These are phyloP conservation scores for Ahaetulla prasina DNA, from an alignment of 2,113 vertebrate genomes.

Conservation along the genomic window DNA sequence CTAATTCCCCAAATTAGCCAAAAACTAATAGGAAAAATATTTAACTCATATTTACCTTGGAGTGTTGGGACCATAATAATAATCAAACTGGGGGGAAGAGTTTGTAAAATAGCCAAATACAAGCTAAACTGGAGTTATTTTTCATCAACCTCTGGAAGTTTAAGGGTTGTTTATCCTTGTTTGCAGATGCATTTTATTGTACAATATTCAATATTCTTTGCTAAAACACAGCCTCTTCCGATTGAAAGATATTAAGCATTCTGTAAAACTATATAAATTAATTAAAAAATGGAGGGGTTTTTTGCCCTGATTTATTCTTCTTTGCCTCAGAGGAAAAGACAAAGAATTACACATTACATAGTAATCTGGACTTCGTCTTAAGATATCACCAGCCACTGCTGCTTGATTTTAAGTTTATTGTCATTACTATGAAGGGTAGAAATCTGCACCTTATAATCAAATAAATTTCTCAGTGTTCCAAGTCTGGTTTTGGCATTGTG, in stretches of 20 bases:
- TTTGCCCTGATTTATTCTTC: background rate
- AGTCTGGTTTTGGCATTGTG: background rate
- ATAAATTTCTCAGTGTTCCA: background rate
- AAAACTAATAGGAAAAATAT: background rate
- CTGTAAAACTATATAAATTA: background rate
- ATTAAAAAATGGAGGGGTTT: background rate
- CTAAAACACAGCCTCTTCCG: background rate
- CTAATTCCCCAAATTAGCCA: background rate
- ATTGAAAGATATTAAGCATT: background rate
- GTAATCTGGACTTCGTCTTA: background rate
- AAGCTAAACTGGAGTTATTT: background rate
- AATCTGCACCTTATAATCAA: background rate
- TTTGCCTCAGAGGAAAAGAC: background rate
- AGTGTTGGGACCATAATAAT: background rate
- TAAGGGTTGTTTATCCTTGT: background rate
- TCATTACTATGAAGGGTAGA: background rate
- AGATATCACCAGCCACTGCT: background rate
- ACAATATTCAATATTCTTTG: background rate
- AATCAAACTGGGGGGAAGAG: background rate
- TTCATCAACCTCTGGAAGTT: background rate
- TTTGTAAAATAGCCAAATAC: background rate
- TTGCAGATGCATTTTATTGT: background rate
- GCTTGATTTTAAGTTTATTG: background rate
- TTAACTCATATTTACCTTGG: background rate
- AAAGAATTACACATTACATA: background rate